phyloP scores from a whole-genome alignment of 2,113 vertebrate genomes.

The Myanophis thanlyinensis region DNA sequence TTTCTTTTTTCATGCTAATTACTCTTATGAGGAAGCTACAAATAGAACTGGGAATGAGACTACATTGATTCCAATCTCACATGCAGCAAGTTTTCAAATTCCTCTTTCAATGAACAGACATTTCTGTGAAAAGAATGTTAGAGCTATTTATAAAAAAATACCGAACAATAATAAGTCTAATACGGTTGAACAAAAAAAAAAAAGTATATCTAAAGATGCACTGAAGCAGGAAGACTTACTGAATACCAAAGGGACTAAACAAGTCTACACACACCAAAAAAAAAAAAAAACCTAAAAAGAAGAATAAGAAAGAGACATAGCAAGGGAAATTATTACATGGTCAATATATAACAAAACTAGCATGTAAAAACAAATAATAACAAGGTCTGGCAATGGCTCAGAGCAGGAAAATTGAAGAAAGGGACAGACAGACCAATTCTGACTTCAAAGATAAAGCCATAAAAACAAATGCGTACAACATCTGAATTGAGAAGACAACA shows the following conservation, averaged over 20 bases:
- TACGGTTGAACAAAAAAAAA: background rate
- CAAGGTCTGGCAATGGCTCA: too few species aligned
- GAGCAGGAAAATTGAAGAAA: too few species aligned
- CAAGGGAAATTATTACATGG: background rate
- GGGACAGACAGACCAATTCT: too few species aligned
- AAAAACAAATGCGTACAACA: too few species aligned
- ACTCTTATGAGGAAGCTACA: conserved; percentile 35
- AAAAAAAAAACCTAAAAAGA: background rate
- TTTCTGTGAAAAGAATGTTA: conserved; percentile 7
- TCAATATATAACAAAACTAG: background rate
- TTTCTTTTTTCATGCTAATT: conserved; percentile 49
- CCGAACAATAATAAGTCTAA: background rate
- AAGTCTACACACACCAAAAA: background rate
- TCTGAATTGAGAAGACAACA: too few species aligned
- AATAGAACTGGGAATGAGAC: conserved; percentile 14
- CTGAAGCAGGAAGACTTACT: background rate
- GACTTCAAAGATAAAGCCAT: too few species aligned
- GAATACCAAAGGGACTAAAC: background rate
- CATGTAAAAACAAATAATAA: background rate
- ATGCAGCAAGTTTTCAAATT: background rate
- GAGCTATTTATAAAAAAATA: background rate
- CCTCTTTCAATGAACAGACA: background rate
- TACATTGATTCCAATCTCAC: conserved; percentile 17
- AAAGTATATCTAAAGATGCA: background rate
- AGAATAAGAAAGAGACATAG: background rate